Base-by-base conservation (phyloP, 2,888 invertebrate species). In the Griposia aprilina region DNA sequence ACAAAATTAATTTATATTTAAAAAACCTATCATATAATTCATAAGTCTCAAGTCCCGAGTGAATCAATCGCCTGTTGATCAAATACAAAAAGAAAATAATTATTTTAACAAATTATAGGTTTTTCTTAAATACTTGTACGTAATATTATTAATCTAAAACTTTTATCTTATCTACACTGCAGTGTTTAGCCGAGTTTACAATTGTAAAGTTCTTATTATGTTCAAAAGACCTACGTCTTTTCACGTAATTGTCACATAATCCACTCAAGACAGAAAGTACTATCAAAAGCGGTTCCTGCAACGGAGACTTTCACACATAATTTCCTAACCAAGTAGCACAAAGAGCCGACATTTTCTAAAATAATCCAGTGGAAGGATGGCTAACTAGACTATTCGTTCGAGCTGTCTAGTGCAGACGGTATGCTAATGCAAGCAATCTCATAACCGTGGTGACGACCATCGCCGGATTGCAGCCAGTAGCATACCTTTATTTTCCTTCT, bases 401-500 rank as follows among this genome's bases (percentile, higher is more conserved):
- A 65, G 68, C 84, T 84, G 75, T 80, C 84, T 73, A 30, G 74
- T n/a, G 41, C 87, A 83, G 85, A 77, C 85, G 71, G 77, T 77
- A 90, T 90, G 91, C 89, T 88, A 90, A 91, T 91, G 86, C 78
- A 73, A 81, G 83, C 90, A 91, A 91, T 91, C 89, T 91, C 90
- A 88, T 89, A 88, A 86, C 89, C 81, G 65, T 67, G 75, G 77
- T 57, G 87, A 78, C 79, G 70, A 60, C 75, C 79, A 82, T 76
- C 69, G 66, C 67, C 41, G 52, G 57, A 70, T 67, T 60, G 80
- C 86, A 50, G 60, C 68, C 60, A 69, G 30, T n/a, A 69, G 48
- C 65, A 69, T 65, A 70, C 84, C 66, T 73, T 68, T 26, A 65
- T 86, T 84, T 78, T 75, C 70, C 73, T 83, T 75, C 17, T 75